Evolutionary conservation across 2,113 vertebrate genomes (phyloP).

Genomic region (Panurus biarmicus): DNA sequence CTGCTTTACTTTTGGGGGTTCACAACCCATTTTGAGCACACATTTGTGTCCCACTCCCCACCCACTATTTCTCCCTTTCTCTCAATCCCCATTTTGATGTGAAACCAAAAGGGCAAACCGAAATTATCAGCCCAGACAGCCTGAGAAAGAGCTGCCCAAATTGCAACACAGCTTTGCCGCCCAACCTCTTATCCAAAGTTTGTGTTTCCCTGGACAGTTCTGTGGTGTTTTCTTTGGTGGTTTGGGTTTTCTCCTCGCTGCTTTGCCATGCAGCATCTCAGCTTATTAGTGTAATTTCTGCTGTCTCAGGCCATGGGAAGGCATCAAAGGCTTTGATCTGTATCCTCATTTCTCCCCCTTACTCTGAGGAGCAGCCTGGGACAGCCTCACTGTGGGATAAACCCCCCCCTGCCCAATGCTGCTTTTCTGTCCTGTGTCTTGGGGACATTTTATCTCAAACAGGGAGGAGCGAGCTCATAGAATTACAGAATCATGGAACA

Average conservation of each 20-base stretch:
- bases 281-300: not conserved
- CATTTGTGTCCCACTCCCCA: not conserved
- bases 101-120: not conserved
- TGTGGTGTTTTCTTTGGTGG: slow-evolving; percentile 35
- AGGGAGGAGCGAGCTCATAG: not conserved
- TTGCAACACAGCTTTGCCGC: slow-evolving; percentile 22
- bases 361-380: not conserved
- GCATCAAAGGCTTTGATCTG: not conserved
- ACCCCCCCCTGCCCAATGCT: rapidly evolving
- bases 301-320: not conserved
- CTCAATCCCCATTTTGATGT: not conserved
- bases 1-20: not conserved
- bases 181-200: slow-evolving; percentile 17
- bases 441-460: not conserved
- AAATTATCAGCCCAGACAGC: not conserved
- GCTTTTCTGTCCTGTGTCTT: not conserved
- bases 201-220: slow-evolving; percentile 12
- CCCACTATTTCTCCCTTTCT: not conserved
- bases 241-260: not conserved
- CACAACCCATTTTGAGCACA: not conserved
- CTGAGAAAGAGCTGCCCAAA: not conserved
- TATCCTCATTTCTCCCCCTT: not conserved
- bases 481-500: not conserved
- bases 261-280: not conserved
- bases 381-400: not conserved